Conservation (phyloP, 2,797 vertebrate genomes). For the Nasua narica region DNA sequence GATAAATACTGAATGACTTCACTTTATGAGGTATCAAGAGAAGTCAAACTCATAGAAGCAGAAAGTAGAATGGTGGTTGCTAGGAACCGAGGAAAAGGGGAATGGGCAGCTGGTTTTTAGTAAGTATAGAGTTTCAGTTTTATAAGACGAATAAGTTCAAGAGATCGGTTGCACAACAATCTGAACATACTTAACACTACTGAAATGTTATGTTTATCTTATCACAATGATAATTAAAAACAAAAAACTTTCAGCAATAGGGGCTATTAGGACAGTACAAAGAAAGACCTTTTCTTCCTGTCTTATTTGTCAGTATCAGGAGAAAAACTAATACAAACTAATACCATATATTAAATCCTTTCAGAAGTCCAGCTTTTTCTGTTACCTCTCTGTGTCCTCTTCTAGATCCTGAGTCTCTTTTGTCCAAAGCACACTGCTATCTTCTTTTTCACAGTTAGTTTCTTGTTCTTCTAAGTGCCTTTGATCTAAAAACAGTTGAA, state of each 20-base stretch:
- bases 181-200: not conserved
- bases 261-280: not conserved
- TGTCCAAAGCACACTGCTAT: conserved; percentile 55
- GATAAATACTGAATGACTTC: not conserved
- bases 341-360: conserved; percentile 20
- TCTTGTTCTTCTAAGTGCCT: conserved; percentile 61
- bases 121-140: not conserved
- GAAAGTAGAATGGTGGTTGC: not conserved
- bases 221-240: not conserved
- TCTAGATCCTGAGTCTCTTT: conserved; percentile 67
- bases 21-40: not conserved
- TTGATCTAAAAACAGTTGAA: conserved; percentile 63
- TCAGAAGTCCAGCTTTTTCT: conserved; percentile 15
- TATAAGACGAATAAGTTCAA: not conserved
- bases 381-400: conserved; percentile 84
- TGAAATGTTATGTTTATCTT: not conserved
- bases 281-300: not conserved
- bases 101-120: not conserved
- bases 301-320: conserved; percentile 17
- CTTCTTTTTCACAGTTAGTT: conserved; percentile 50
- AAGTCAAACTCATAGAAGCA: not conserved
- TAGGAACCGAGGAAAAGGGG: not conserved
- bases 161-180: not conserved
- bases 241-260: not conserved
- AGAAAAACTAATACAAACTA: not conserved